Percentiles rank a stretch among this genome's conserved stretches.
These are phyloP conservation scores for Hydrozoanthus tunicans DNA, from an alignment of 64 coral and sea anemone species.

Conservation along the genomic window DNA sequence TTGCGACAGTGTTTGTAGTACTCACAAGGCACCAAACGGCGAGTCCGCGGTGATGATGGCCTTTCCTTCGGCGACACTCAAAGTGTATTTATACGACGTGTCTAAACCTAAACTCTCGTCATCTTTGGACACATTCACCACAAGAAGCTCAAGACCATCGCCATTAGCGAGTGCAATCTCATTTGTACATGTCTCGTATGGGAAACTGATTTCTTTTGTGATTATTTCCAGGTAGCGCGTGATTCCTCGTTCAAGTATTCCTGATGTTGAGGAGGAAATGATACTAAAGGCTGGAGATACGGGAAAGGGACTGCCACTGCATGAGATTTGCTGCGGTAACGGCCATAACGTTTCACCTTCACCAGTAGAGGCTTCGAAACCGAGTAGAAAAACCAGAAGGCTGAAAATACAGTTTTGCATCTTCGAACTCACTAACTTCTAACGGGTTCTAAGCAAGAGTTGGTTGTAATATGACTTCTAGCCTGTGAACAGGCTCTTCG, in stretches of 20 bases:
- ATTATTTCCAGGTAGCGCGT: slow-evolving; percentile 86
- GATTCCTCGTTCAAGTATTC: slow-evolving; percentile 67
- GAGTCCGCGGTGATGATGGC: slow-evolving; percentile 47
- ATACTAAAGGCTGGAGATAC: slow-evolving; percentile 74
- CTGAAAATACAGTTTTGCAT: background rate
- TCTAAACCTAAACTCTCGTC: slow-evolving; percentile 37
- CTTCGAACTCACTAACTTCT: background rate
- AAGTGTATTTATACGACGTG: slow-evolving; percentile 65
- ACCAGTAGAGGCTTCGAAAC: background rate
- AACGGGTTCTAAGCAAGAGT: no score
- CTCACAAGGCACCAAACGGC: slow-evolving; percentile 82
- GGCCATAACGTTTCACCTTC: slow-evolving; percentile 65
- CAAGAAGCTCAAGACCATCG: slow-evolving; percentile 28
- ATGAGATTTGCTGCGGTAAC: slow-evolving; percentile 40
- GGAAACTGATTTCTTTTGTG: background rate
- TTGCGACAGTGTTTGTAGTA: background rate
- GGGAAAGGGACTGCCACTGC: slow-evolving; percentile 34
- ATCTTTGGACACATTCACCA: slow-evolving; percentile 56
- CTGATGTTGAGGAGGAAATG: slow-evolving; percentile 63
- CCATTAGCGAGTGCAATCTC: background rate
- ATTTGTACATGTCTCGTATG: background rate
- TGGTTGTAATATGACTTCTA: no score
- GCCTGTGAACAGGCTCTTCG: no score
- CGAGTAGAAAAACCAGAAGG: background rate
- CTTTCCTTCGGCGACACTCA: slow-evolving; percentile 23